Conservation (phyloP, 2,888 invertebrate genomes). For the Drosophila hamatofila region DNA sequence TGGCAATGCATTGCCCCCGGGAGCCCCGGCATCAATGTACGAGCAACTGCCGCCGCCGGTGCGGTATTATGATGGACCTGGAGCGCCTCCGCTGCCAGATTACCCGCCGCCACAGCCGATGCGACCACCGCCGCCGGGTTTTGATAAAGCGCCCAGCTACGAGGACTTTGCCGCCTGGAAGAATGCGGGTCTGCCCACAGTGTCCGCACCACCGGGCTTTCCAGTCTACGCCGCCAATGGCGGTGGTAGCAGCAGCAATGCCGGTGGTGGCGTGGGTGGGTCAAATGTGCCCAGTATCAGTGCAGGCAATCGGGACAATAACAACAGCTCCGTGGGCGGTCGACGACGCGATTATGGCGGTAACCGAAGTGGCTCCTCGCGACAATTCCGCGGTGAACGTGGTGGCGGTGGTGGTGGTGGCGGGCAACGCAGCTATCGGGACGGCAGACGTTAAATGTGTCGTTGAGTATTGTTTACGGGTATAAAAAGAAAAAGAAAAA, state of each 20-base stretch:
- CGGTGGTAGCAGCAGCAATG: constrained; percentile 62
- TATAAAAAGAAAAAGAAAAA: background rate
- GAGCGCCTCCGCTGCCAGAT: constrained; percentile 89
- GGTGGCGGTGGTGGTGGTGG: constrained; percentile 68
- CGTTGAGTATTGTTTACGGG: constrained; percentile 49
- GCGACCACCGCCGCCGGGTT: constrained; percentile 86
- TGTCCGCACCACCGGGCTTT: constrained; percentile 78
- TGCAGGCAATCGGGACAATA: constrained; percentile 80
- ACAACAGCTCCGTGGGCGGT: constrained; percentile 83
- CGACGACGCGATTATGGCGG: constrained; percentile 76
- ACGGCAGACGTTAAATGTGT: constrained; percentile 61
- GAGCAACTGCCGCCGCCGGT: constrained; percentile 91
- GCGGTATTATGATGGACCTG: constrained; percentile 91
- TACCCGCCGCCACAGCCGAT: constrained; percentile 88
- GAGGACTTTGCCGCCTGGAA: constrained; percentile 87
- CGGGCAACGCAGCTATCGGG: constrained; percentile 71
- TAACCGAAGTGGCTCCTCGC: constrained; percentile 75
- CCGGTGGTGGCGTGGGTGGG: constrained; percentile 50
- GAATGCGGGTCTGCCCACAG: constrained; percentile 82
- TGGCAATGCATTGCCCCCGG: constrained; percentile 83
- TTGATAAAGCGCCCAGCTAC: constrained; percentile 91
- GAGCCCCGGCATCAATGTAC: constrained; percentile 85
- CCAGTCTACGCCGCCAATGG: constrained; percentile 71
- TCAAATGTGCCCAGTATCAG: constrained; percentile 42
- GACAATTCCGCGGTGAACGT: constrained; percentile 85